These are phyloP conservation scores for Melanerpes formicivorus DNA, from an alignment of 2,113 vertebrate genomes.

Conservation along the genomic window DNA sequence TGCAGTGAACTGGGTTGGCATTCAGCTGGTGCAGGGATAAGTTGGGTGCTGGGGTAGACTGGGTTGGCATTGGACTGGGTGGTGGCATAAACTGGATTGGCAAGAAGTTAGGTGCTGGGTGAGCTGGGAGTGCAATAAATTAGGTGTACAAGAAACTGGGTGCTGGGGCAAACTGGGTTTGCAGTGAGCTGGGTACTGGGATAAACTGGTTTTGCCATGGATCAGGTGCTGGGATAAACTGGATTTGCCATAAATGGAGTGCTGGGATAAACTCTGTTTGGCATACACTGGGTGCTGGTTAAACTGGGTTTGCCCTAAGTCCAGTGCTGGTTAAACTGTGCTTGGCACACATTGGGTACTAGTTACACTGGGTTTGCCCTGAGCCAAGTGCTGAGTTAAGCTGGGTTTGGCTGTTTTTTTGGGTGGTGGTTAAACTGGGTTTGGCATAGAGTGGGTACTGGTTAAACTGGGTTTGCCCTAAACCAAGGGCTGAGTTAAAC, in stretches of 20 bases:
- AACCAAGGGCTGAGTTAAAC: background rate
- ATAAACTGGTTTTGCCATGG: too few relatives aligned
- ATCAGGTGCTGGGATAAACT: background rate
- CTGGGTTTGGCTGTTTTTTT: fast-evolving
- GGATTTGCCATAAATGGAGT: background rate
- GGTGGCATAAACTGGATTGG: background rate
- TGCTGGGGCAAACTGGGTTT: background rate
- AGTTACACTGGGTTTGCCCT: background rate
- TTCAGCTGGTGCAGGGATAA: background rate
- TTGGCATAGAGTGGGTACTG: background rate
- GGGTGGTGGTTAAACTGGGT: background rate
- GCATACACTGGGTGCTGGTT: background rate
- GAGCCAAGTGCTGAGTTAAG: background rate
- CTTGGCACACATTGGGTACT: fast-evolving
- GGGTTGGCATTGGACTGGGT: background rate
- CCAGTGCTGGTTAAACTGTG: background rate
- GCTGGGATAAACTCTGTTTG: background rate
- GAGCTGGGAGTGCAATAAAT: background rate
- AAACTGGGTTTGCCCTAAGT: too few relatives aligned
- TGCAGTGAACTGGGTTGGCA: background rate
- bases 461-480: background rate
- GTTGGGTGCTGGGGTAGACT: background rate
- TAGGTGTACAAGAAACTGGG: background rate
- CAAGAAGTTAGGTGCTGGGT: background rate
- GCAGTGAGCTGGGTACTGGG: background rate